phyloP scores from a whole-genome alignment of 2,888 invertebrate species.

The Lingula anatina region DNA sequence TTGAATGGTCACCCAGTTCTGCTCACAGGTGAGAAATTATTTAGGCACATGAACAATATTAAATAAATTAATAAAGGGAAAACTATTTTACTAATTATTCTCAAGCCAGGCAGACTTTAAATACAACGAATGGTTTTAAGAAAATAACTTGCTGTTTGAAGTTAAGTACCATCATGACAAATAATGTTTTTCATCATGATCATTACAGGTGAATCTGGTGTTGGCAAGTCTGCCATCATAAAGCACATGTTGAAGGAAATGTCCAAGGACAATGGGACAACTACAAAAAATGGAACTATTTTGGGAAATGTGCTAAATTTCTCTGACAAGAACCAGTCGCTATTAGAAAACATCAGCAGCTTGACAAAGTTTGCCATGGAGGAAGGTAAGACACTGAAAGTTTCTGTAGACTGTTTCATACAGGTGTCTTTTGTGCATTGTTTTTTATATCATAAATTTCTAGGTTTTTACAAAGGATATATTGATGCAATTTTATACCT shows the following conservation, averaged over 20 bases:
- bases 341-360: constrained; percentile 42
- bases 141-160: too few species aligned
- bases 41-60: not conserved
- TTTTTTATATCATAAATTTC: not conserved
- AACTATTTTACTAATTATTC: not conserved
- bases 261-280: constrained; percentile 37
- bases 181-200: too few species aligned
- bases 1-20: constrained; percentile 47
- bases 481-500: not conserved
- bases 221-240: constrained; percentile 50
- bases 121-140: too few species aligned
- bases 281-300: constrained; percentile 35
- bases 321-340: constrained; percentile 40
- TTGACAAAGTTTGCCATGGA: constrained; percentile 37
- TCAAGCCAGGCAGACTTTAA: too few species aligned
- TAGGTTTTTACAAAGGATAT: too few species aligned
- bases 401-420: not conserved
- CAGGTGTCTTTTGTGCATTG: not conserved
- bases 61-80: not conserved
- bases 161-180: too few species aligned
- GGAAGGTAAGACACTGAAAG: constrained; percentile 9
- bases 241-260: constrained; percentile 40
- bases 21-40: constrained; percentile 33
- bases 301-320: constrained; percentile 46
- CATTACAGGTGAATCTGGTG: constrained; percentile 50